Evolutionary conservation across 2,888 invertebrate genomes (phyloP), one percentile per base, ranked within the genome.

Genomic region (Acanthococcus lagerstroemiae): DNA sequence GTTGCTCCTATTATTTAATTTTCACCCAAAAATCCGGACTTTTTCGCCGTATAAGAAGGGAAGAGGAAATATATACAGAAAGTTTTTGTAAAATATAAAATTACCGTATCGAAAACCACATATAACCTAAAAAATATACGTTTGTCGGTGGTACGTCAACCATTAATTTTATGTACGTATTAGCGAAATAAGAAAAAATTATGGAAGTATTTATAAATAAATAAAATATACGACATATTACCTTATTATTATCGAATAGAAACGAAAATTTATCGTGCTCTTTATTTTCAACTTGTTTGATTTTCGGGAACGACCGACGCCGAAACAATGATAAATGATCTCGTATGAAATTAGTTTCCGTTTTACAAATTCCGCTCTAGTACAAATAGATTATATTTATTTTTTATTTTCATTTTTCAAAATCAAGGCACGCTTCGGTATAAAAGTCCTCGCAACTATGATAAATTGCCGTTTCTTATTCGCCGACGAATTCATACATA

Each of bases 281-380:
- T 19, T 48, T 48, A 15, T 24, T 21, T 15, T 21, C 22, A 22
- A 52, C 19, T 52, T 52, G 22, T 37, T 37, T 37, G 37, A 37
- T 37, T 37, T 37, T 37, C n/a, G 12, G 52, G 24, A 19, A 52
- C 19, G 15, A 24, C 21, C 15, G 52, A 52, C 52, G 24, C 52
- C 52, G 22, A 52, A 52, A 52, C 52, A 52, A 63, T 63, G 63
- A 63, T 63, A 63, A 63, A 63, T 63, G 63, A 63, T 54, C 27
- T 52, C 44, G 63, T 63, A 54, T 54, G 52, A 63, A 63, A 63
- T 63, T 63, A 63, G 63, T 63, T 63, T 63, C 63, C 63, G 63
- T 63, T 63, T 63, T 63, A 52, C 22, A 24, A 52, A 52, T 52
- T 52, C 52, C 21, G 19, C 22, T 22, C 52, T 44, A 30, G 37